Evolutionary conservation across 2,888 invertebrate genomes (phyloP).

Genomic region (Drosophila picticornis): DNA sequence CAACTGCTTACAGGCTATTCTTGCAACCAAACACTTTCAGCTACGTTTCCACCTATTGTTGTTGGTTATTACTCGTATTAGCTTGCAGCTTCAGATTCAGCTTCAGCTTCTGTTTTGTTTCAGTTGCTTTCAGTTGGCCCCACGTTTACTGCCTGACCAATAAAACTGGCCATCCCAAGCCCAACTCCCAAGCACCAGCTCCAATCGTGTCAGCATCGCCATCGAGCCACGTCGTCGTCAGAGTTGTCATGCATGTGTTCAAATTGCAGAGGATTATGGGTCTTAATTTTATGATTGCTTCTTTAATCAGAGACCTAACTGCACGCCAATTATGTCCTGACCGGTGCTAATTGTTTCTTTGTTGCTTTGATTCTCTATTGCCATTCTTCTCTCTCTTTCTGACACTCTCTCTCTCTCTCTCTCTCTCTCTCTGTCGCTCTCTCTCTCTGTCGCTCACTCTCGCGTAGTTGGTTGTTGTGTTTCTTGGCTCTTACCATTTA

Average conservation of each 20-base stretch:
- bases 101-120: constrained; percentile 43
- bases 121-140: constrained; percentile 16
- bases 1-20: constrained; percentile 4
- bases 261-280: constrained; percentile 77
- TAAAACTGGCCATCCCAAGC: not conserved
- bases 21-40: not conserved
- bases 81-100: constrained; percentile 37
- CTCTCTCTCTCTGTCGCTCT: not conserved
- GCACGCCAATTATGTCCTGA: constrained; percentile 74
- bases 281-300: constrained; percentile 80
- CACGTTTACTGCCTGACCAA: not conserved
- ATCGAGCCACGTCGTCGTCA: not conserved
- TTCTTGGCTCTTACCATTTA: constrained; percentile 26
- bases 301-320: constrained; percentile 78
- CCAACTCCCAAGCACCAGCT: not conserved
- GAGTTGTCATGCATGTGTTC: constrained; percentile 57
- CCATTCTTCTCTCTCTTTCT: not conserved
- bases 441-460: not conserved
- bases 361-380: constrained; percentile 30
- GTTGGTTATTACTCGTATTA: constrained; percentile 45
- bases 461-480: not conserved
- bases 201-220: not conserved
- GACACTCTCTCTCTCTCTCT: not conserved
- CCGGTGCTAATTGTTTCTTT: constrained; percentile 76
- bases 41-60: constrained; percentile 1